Base-by-base conservation (phyloP, 2,113 vertebrate species). In the Tachysurus vachellii region DNA sequence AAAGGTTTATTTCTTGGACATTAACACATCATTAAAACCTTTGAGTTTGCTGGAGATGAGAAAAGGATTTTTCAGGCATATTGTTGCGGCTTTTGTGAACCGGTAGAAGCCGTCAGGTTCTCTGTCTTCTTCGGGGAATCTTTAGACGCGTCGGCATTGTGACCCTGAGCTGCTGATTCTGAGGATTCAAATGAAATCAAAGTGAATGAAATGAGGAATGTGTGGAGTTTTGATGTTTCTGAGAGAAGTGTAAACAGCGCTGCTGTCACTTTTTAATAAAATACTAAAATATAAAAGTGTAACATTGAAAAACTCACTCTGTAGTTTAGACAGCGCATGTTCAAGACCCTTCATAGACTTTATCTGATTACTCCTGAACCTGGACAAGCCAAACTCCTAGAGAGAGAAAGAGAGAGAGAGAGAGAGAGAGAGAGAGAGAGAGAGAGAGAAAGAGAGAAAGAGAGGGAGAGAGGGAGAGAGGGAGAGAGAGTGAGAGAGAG, bases 291-390 rank as follows among this genome's bases (percentile, higher is more conserved):
- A 26, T 62, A 62, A 61, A 61, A 26, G 7, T 62, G 2, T 61
- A 62, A 50, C 47, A 5, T 28, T 79, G 28, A 77, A 68, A 75
- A 21, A 57, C 94, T 17, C 93, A 96, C 95, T 94, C 85, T 96
- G 95, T 68, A 95, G 68, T 85, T 95, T 96, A 13, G 94, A 91
- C 86, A 96, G 91, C 0, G 95, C 93, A 4, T 94, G 91, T 80
- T 96, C 95, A 92, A 96, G 91, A 13, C 95, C 95, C 89, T 95
- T 95, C 93, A 96, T 95, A 62, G 95, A 92, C 88, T 96, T 96
- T 83, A 87, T 70, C 93, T 96, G 95, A 92, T 96, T 96, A 84
- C 93, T 95, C 91, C 93, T 96, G 89, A 96, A 95, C 80, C 95
- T 93, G 75, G 95, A 95, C 91, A 95, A 91, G 76, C 95, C 95